Percentiles rank a stretch among this genome's conserved stretches.
These are phyloP conservation scores for Lagodon rhomboides DNA, from an alignment of 2,797 vertebrate species.

Conservation along the genomic window DNA sequence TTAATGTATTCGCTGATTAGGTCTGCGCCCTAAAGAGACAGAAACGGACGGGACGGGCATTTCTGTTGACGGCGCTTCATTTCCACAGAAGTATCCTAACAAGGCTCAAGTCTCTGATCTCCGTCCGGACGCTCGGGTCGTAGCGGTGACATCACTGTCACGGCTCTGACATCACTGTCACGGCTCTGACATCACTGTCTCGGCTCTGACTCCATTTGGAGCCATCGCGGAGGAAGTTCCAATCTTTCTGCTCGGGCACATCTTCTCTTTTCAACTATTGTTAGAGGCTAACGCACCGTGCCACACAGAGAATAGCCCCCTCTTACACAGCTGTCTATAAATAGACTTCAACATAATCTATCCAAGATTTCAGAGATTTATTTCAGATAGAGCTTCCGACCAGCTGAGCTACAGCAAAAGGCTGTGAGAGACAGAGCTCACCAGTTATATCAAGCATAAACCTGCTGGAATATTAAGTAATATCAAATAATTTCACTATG, in stretches of 20 bases:
- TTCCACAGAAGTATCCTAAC: slow-evolving; percentile 56
- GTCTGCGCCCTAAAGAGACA: slow-evolving; percentile 56
- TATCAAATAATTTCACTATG: background rate
- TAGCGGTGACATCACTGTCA: slow-evolving; percentile 28
- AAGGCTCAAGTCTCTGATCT: slow-evolving; percentile 54
- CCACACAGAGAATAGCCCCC: slow-evolving; percentile 55
- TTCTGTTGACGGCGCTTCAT: slow-evolving; percentile 55
- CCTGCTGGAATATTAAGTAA: background rate
- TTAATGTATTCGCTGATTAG: slow-evolving; percentile 72
- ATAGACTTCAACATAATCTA: slow-evolving; percentile 58
- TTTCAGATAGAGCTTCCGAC: slow-evolving; percentile 52
- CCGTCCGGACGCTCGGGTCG: slow-evolving; percentile 23
- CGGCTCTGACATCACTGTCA: slow-evolving; percentile 31
- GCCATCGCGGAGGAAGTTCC: slow-evolving; percentile 47
- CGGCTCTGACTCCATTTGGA: slow-evolving; percentile 48
- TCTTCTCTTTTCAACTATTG: slow-evolving; percentile 69
- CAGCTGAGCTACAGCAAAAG: slow-evolving; percentile 40
- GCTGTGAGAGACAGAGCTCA: slow-evolving; percentile 5
- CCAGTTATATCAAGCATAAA: background rate
- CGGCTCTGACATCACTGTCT: slow-evolving; percentile 35
- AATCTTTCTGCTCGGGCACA: slow-evolving; percentile 63
- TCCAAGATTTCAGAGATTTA: slow-evolving; percentile 60
- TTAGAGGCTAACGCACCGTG: slow-evolving; percentile 67
- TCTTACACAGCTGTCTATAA: slow-evolving; percentile 54
- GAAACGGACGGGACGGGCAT: slow-evolving; percentile 24